These are phyloP conservation scores for Perithous albicinctus DNA, from an alignment of 2,888 invertebrate genomes.

Conservation along the genomic window DNA sequence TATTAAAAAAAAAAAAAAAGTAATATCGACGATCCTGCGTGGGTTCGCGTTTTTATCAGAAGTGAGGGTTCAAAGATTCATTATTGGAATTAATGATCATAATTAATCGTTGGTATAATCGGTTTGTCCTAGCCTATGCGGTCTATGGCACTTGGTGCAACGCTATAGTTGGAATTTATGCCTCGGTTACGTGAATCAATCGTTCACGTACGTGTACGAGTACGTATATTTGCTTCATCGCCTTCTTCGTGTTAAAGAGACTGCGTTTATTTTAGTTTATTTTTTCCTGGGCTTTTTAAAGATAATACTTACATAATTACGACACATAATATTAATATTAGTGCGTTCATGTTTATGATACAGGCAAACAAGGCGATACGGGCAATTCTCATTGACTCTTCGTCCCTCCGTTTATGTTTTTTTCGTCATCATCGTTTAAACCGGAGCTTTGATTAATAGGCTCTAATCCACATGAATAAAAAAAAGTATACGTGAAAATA, in stretches of 20 bases:
- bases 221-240: background rate
- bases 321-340: constrained; percentile 73
- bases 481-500: background rate
- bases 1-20: background rate
- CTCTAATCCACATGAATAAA: constrained; percentile 16
- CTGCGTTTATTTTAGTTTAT: constrained; percentile 16
- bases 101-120: constrained; percentile 39
- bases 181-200: constrained; percentile 57
- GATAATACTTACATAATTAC: constrained; percentile 74
- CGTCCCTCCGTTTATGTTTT: constrained; percentile 20
- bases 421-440: background rate
- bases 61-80: background rate
- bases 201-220: constrained; percentile 17
- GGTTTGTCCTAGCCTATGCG: constrained; percentile 68
- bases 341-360: constrained; percentile 74
- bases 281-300: constrained; percentile 42
- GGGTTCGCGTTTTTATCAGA: too few relatives aligned
- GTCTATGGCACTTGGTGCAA: constrained; percentile 80
- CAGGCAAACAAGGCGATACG: constrained; percentile 73
- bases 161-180: constrained; percentile 73
- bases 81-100: constrained; percentile 15
- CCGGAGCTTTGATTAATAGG: constrained; percentile 46
- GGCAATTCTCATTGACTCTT: constrained; percentile 69
- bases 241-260: background rate
- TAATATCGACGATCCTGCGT: too few relatives aligned